Percentiles rank a stretch among this genome's conserved stretches.
These are phyloP conservation scores for Euborellia annulipes DNA, from an alignment of 1,140 invertebrate species.

Conservation along the genomic window DNA sequence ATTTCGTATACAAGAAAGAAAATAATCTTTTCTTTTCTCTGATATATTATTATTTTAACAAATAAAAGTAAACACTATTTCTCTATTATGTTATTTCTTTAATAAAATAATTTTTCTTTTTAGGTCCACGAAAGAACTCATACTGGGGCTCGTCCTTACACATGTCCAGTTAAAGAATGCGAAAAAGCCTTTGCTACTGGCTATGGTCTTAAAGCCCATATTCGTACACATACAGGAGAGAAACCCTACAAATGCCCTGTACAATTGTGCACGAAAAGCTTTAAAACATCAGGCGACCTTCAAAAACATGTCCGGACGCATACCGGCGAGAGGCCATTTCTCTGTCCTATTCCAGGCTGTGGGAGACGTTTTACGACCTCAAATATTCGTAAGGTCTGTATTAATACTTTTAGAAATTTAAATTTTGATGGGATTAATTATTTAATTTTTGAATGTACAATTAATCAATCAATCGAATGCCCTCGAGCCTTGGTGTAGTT, in stretches of 20 bases:
- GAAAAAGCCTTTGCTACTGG: constrained; percentile 49
- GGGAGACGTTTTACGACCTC: constrained; percentile 53
- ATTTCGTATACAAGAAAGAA: constrained; percentile 4
- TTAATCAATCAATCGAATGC: too few relatives aligned
- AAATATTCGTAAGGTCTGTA: constrained; percentile 47
- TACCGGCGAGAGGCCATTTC: constrained; percentile 51
- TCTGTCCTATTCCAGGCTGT: constrained; percentile 45
- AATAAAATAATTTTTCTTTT: constrained; percentile 16
- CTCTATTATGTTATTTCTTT: background rate
- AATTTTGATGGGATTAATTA: too few relatives aligned
- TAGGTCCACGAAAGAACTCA: constrained; percentile 49
- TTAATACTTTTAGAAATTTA: too few relatives aligned
- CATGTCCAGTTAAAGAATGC: constrained; percentile 39
- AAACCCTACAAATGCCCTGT: constrained; percentile 47
- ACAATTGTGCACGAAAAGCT: constrained; percentile 39
- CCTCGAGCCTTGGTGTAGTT: too few relatives aligned
- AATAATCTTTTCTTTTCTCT: background rate
- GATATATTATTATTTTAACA: constrained; percentile 1
- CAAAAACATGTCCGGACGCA: constrained; percentile 53
- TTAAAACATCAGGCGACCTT: constrained; percentile 52
- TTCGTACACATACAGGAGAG: constrained; percentile 50
- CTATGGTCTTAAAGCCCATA: constrained; percentile 49
- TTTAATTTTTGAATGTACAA: too few relatives aligned
- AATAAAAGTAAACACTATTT: background rate
- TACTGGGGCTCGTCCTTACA: constrained; percentile 43